Percentiles rank a stretch among this genome's conserved stretches.
These are phyloP conservation scores for Minunthozetes semirufus DNA, from an alignment of 2,888 invertebrate species.

Conservation along the genomic window DNA sequence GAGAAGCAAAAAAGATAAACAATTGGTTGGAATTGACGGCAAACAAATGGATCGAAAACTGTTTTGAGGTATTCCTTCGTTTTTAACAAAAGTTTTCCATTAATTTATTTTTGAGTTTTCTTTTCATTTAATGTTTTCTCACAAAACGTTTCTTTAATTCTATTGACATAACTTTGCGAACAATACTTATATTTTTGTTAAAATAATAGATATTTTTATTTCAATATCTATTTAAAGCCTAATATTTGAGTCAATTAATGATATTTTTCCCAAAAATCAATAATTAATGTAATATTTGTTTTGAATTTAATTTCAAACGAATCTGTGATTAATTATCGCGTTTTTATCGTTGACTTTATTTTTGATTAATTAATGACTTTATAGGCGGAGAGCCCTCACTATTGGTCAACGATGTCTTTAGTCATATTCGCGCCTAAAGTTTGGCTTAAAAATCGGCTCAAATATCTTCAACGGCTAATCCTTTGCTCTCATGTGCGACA, in stretches of 20 bases:
- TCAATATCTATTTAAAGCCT: no score
- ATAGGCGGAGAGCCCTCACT: slow-evolving; percentile 74
- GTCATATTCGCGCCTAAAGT: slow-evolving; percentile 67
- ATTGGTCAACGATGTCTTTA: slow-evolving; percentile 72
- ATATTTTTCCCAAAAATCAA: not conserved
- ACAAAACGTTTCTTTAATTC: slow-evolving; percentile 44
- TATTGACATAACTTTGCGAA: no score
- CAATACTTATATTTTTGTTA: no score
- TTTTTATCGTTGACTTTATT: no score
- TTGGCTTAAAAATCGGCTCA: slow-evolving; percentile 66
- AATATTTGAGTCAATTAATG: not conserved
- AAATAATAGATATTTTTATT: no score
- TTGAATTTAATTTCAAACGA: no score
- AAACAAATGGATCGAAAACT: slow-evolving; percentile 61
- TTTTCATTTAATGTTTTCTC: not conserved
- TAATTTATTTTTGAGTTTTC: slow-evolving; percentile 40
- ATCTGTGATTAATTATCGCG: no score
- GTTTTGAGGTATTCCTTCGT: slow-evolving; percentile 58
- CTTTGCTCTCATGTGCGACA: slow-evolving; percentile 69
- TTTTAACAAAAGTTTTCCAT: not conserved
- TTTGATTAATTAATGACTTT: not conserved
- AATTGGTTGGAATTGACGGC: slow-evolving; percentile 60
- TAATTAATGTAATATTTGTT: no score
- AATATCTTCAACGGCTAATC: slow-evolving; percentile 68
- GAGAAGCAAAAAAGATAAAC: slow-evolving; percentile 66